Base-by-base conservation (phyloP, 35 echinoderm and acorn worm genomes). In the Hemicentrotus pulcherrimus region DNA sequence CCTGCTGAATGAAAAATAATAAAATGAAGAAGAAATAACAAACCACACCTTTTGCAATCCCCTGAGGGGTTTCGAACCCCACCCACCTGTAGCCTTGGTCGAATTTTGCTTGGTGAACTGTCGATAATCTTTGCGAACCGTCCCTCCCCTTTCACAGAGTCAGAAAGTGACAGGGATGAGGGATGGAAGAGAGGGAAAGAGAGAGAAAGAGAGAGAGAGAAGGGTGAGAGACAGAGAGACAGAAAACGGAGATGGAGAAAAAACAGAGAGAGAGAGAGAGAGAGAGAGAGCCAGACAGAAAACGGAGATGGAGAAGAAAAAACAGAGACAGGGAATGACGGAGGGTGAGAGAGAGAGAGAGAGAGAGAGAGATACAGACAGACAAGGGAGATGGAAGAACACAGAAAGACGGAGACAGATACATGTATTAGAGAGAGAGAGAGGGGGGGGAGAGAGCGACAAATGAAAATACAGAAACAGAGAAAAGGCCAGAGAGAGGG, bases 21-120 rank as follows among this genome's bases (percentile, higher is more conserved):
- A 78, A 78, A 78, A 78, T 78, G 22, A 78, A 78, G 65, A 78
- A 78, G 65, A 78, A 78, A 78, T 78, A 78, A 78, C 65, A 78
- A 78, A 78, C 65, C 65, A 78, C 65, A 78, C 65, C 65, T 78
- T n/a, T 15, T 78, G 2, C 65, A 78, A 78, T 78, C 65, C 65
- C 22, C 65, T 2, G 65, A 78, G 65, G 65, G 65, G 65, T 18
- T 78, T 78, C 65, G 65, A 78, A 78, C 65, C 65, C 65, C 65
- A 78, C 65, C 65, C 65, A 78, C 65, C 65, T 78, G 65, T 78
- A 18, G 65, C 19, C 65, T 78, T 78, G 65, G 2, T 78, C 65
- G 28, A 78, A 22, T 4, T 78, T 78, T 78, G 65, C 22, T 28
- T 22, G 65, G 65, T n/a, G 65, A n/a, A 78, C 22, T 78, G 19